Evolutionary conservation across 2,113 vertebrate species (phyloP).

Genomic region (Sciurus niger): DNA sequence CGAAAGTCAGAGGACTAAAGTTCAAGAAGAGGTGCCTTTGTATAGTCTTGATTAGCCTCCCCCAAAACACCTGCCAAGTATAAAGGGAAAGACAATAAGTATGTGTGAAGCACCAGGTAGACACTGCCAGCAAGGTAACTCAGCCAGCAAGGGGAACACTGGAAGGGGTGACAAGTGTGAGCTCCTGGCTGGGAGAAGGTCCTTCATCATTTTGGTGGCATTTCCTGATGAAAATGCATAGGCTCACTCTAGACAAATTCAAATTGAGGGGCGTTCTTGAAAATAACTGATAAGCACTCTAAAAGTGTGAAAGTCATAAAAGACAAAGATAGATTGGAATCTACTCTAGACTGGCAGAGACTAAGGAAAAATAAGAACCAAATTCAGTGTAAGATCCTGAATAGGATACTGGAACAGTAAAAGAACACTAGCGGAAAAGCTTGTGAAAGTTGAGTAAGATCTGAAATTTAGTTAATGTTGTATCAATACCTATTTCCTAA

Average conservation of each 20-base stretch:
- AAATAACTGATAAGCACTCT: not conserved
- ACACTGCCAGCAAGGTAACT: not conserved
- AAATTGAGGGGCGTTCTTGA: not conserved
- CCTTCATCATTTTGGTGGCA: not conserved
- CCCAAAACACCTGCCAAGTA: not conserved
- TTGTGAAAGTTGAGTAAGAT: not conserved
- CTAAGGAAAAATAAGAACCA: not conserved
- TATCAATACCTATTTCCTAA: not conserved
- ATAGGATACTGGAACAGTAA: not conserved
- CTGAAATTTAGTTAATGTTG: not conserved
- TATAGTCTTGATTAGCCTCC: not conserved
- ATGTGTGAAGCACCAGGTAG: not conserved
- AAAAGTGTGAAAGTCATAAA: not conserved
- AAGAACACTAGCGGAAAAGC: not conserved
- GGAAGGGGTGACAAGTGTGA: not conserved
- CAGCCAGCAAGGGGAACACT: not conserved
- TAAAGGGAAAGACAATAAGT: not conserved
- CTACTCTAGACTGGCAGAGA: not conserved
- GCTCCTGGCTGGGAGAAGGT: not conserved
- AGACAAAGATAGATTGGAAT: not conserved
- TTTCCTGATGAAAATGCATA: not conserved
- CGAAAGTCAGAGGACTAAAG: too few relatives aligned
- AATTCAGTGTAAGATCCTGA: not conserved
- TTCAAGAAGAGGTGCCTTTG: too few relatives aligned
- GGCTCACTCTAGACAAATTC: not conserved